Percentiles rank a stretch among this genome's conserved stretches.
Conservation (phyloP, 2,113 vertebrate genomes). For the Mandrillus leucophaeus region DNA sequence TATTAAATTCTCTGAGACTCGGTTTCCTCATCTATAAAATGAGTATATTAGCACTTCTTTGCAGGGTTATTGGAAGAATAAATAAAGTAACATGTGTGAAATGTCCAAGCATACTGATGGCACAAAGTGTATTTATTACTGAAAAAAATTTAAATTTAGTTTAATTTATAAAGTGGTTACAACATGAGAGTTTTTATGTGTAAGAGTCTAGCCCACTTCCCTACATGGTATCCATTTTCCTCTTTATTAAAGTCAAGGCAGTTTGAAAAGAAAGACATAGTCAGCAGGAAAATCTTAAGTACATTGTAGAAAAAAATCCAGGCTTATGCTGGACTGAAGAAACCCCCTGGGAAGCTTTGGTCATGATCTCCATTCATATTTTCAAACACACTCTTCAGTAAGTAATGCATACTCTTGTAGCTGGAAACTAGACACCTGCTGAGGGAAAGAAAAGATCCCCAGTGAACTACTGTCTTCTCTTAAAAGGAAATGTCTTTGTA, state of each 20-base stretch:
- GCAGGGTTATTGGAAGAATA: neutral
- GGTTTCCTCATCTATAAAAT: neutral
- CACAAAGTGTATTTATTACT: neutral
- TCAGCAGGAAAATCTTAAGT: slow-evolving; percentile 48
- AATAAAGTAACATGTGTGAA: neutral
- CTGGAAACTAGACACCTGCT: slow-evolving; percentile 48
- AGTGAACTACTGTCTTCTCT: slow-evolving; percentile 61
- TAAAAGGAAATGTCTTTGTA: slow-evolving; percentile 52
- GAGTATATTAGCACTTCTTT: neutral
- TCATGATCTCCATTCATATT: slow-evolving; percentile 57
- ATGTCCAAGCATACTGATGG: neutral
- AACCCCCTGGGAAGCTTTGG: neutral
- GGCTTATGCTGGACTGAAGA: neutral
- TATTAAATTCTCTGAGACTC: neutral
- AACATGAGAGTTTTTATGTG: neutral
- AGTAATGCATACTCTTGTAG: slow-evolving; percentile 42
- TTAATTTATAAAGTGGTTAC: slow-evolving; percentile 1
- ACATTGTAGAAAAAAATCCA: neutral
- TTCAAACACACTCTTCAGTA: slow-evolving; percentile 60
- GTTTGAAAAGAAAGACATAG: slow-evolving; percentile 38
- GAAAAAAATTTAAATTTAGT: neutral
- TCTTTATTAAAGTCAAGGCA: neutral
- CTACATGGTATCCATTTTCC: slow-evolving; percentile 1
- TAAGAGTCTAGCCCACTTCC: neutral
- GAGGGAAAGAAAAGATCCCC: slow-evolving; percentile 68